Conservation (phyloP, 2,797 vertebrate species). For the Paramormyrops hopkinsi region DNA sequence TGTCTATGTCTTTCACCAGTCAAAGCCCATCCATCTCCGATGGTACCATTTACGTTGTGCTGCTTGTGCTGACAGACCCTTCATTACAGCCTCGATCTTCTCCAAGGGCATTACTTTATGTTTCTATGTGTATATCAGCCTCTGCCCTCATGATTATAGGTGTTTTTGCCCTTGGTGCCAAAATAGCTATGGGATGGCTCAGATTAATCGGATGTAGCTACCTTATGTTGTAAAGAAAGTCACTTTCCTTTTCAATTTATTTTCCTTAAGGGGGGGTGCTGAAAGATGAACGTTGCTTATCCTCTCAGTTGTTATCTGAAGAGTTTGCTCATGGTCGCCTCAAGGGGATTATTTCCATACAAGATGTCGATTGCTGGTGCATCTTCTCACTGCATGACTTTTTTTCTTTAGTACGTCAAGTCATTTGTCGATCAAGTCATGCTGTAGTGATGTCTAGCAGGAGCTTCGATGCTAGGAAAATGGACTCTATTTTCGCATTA, state of each 20-base stretch:
- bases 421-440: neutral
- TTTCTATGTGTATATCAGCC: neutral
- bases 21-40: neutral
- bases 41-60: neutral
- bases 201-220: neutral
- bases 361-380: neutral
- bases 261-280: neutral
- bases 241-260: neutral
- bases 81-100: neutral
- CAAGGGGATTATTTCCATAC: neutral
- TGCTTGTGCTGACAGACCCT: neutral
- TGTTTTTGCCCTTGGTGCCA: neutral
- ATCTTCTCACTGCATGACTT: neutral
- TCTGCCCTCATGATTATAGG: neutral
- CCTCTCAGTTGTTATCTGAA: neutral
- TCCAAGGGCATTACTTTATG: neutral
- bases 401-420: neutral
- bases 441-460: neutral
- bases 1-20: neutral
- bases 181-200: neutral
- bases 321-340: neutral
- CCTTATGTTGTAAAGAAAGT: neutral
- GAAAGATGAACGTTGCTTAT: neutral
- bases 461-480: neutral
- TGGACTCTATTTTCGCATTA: neutral